Evolutionary conservation across 1,140 invertebrate species (phyloP), one percentile per base, ranked within the genome.

Genomic region (Harlomillsia oculata): DNA sequence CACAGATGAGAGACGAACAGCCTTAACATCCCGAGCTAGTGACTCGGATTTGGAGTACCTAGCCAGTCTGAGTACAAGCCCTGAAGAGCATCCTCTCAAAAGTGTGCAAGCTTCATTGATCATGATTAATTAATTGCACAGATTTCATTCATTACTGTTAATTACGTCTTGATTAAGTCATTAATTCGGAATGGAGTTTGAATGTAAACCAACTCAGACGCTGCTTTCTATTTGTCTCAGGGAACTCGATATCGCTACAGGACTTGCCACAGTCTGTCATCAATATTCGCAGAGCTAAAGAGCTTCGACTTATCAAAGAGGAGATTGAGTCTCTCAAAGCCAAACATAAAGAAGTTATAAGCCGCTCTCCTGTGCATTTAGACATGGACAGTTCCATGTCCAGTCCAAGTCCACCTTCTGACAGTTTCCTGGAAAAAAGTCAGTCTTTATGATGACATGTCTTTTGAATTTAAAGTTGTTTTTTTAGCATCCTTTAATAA

Each of bases 1-100:
- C 40, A 25, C 34, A 57, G 55, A 50, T 14, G 55, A 57, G 29
- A 50, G 44, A 25, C 34, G 37, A 43, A 18, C 46, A 21, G 30
- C 45, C 29, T 36, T 57, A 4, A 57, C 55, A 6, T 57, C 55
- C 16, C 23, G 55, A 34, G 55, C 55, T 14, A 50, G 46, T 34
- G 55, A 57, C 34, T 57, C 55, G 25, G 55, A 57, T 32, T 50
- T 57, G 48, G 55, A 57, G 44, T 57, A 57, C 20, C 40, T 57
- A 18, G 46, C 46, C 14, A 44, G 20, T 40, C 46, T 50, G 14
- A 50, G 46, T 26, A 46, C 55, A 28, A n/a, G n/a, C n/a, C n/a
- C n/a, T n/a, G n/a, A n/a, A n/a, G n/a, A n/a, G n/a, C n/a, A n/a
- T n/a, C 55, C 55, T 34, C 36, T 57, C 18, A 57, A 57, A 57